phyloP scores from a whole-genome alignment of 2,113 vertebrate genomes.

The Gallinago media region DNA sequence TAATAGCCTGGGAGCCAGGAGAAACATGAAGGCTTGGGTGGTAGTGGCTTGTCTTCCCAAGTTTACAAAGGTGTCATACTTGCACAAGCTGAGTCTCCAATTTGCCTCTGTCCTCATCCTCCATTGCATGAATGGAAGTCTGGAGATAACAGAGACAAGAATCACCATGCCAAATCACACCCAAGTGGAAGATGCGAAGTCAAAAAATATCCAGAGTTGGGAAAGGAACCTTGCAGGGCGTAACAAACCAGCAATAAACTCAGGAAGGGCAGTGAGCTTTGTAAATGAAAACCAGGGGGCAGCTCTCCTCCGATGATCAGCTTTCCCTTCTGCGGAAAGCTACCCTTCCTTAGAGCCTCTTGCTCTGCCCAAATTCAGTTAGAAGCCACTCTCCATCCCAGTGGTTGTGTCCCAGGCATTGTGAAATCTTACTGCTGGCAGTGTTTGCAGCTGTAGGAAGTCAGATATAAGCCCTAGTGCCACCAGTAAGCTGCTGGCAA shows the following conservation, averaged over 20 bases:
- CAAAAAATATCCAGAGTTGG: background rate
- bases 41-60: background rate
- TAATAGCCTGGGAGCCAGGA: background rate
- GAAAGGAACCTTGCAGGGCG: background rate
- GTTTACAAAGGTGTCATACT: background rate
- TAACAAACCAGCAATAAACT: background rate
- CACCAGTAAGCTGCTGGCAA: background rate
- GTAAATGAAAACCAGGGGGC: background rate
- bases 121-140: background rate
- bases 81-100: background rate
- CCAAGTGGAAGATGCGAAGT: background rate
- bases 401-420: background rate
- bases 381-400: background rate
- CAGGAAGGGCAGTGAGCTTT: background rate
- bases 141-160: background rate
- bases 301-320: fast-evolving
- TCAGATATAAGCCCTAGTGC: conserved; percentile 23
- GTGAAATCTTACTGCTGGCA: conserved; percentile 25
- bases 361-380: background rate
- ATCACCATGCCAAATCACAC: background rate
- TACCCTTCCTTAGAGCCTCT: background rate
- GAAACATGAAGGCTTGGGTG: background rate
- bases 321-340: background rate
- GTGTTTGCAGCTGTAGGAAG: conserved; percentile 36
- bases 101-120: background rate